A percentile compares a stretch with the other conserved stretches of the same genome.
Conservation (phyloP, 2,113 vertebrate genomes). For the Hemiprocne comata region DNA sequence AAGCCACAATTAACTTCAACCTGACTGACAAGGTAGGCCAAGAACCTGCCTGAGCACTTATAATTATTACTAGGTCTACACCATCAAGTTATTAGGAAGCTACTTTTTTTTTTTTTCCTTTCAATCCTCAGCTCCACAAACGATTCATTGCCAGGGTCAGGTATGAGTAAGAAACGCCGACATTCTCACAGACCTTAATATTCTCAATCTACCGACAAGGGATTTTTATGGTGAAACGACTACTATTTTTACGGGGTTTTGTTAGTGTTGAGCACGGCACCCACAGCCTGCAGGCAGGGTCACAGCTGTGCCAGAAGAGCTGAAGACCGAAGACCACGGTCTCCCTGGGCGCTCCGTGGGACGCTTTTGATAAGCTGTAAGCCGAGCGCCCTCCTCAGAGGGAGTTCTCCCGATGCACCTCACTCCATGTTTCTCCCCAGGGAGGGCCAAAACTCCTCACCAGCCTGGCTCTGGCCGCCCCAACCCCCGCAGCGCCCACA, state of each 20-base stretch:
- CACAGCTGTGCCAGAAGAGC: not conserved
- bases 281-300: not conserved
- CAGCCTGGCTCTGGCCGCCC: too few relatives aligned
- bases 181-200: accelerated
- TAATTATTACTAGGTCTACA: not conserved
- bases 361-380: accelerated
- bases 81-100: not conserved
- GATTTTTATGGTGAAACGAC: not conserved
- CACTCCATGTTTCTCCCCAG: too few relatives aligned
- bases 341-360: not conserved
- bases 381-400: not conserved
- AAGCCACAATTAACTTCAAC: not conserved
- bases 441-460: not conserved
- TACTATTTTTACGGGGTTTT: not conserved
- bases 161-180: not conserved
- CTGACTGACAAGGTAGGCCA: not conserved
- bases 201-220: accelerated
- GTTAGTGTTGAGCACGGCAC: accelerated
- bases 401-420: not conserved
- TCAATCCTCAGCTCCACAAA: not conserved
- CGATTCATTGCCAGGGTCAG: not conserved
- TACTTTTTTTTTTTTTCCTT: accelerated
- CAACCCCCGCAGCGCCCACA: not conserved
- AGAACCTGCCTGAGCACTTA: not conserved
- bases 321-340: accelerated